phyloP scores from a whole-genome alignment of 2,113 vertebrate species.

The Eurypyga helias region DNA sequence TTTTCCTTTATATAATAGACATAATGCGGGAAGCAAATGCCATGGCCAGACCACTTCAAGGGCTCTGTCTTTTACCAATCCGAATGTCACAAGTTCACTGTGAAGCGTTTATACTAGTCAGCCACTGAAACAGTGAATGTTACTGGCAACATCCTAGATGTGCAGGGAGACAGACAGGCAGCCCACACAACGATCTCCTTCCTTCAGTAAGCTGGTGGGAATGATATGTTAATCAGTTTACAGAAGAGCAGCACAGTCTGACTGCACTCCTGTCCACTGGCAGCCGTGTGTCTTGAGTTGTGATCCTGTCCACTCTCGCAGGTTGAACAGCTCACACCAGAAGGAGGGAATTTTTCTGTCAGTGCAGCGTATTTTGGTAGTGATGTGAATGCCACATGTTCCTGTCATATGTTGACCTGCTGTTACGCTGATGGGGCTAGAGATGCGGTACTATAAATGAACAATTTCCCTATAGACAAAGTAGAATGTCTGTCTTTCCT shows the following conservation, averaged over 20 bases:
- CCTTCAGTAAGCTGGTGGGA: background rate
- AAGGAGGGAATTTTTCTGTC: background rate
- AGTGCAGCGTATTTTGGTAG: background rate
- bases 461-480: background rate
- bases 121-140: background rate
- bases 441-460: background rate
- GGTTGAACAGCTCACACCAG: background rate
- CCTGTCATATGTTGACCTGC: background rate
- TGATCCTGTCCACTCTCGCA: background rate
- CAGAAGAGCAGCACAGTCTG: background rate
- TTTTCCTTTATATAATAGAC: background rate
- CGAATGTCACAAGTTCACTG: background rate
- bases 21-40: background rate
- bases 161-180: background rate
- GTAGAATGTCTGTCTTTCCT: background rate
- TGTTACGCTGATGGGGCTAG: background rate
- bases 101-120: background rate
- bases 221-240: fast-evolving
- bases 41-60: background rate
- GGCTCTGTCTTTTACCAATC: background rate
- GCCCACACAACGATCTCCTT: background rate
- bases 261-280: background rate
- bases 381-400: fast-evolving
- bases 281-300: background rate
- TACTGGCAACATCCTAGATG: background rate